Conservation (phyloP, 2,888 invertebrate species). For the Drosophila paramelanica region DNA sequence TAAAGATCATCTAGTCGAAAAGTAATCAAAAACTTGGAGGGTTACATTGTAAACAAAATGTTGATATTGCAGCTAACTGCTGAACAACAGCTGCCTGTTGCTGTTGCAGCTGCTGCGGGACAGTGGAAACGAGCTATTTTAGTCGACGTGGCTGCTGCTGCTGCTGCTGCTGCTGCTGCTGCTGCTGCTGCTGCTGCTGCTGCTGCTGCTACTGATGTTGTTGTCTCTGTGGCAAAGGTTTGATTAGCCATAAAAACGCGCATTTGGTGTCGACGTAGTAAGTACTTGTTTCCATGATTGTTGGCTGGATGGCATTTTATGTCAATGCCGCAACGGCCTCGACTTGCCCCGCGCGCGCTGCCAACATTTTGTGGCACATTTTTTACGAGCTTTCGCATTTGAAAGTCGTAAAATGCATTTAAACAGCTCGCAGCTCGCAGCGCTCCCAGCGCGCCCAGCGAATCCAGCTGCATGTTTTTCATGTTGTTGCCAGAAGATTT, state of each 20-base stretch:
- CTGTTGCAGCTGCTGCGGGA: constrained; percentile 18
- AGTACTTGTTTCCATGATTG: constrained; percentile 69
- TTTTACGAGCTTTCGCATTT: constrained; percentile 71
- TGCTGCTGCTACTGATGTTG: constrained; percentile 1
- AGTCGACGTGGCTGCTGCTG: constrained; percentile 1
- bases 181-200: not conserved
- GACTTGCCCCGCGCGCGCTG: not conserved
- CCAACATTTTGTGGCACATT: constrained; percentile 44
- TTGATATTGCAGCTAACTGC: not conserved
- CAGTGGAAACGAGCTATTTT: constrained; percentile 26
- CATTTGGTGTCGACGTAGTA: constrained; percentile 58
- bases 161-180: too few species aligned
- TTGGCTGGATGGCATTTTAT: constrained; percentile 52
- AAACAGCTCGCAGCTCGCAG: constrained; percentile 48
- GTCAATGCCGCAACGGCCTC: constrained; percentile 29
- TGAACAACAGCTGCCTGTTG: not conserved
- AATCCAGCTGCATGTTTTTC: constrained; percentile 33
- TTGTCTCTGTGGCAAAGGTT: constrained; percentile 73
- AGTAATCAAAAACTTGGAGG: not conserved
- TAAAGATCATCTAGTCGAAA: not conserved
- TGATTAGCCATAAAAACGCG: constrained; percentile 75
- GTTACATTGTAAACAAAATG: not conserved
- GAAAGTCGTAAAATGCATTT: constrained; percentile 75
- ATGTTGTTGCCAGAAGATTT: constrained; percentile 16
- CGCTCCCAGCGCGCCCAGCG: constrained; percentile 7